phyloP scores from a whole-genome alignment of 2,113 vertebrate species.

The Mus spicilegus region DNA sequence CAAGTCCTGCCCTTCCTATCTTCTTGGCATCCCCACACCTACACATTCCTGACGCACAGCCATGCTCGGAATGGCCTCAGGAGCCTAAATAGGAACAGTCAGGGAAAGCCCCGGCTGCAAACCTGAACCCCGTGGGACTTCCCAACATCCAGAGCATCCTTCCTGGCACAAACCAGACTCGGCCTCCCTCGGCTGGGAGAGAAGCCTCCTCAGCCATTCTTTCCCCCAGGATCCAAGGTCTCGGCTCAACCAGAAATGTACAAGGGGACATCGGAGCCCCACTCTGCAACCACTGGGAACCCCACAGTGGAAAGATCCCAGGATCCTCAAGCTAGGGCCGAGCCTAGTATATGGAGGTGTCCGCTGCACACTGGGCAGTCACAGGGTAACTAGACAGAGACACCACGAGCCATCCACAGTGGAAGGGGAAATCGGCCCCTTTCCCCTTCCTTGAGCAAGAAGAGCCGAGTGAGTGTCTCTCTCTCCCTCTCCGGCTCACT shows the following conservation, averaged over 20 bases:
- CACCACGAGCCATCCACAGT: background rate
- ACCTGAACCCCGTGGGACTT: slow-evolving; percentile 23
- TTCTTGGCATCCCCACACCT: slow-evolving; percentile 15
- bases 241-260: background rate
- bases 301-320: background rate
- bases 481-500: background rate
- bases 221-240: background rate
- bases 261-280: background rate
- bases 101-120: slow-evolving; percentile 45
- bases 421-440: background rate
- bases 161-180: slow-evolving; percentile 29
- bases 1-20: background rate
- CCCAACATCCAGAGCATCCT: background rate
- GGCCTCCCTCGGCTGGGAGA: background rate
- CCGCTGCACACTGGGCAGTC: background rate
- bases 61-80: background rate
- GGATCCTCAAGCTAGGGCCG: background rate
- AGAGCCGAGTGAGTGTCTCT: background rate
- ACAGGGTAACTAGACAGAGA: background rate
- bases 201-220: background rate
- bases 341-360: background rate
- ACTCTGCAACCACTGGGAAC: background rate
- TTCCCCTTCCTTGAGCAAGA: background rate
- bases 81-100: background rate
- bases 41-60: background rate